Evolutionary conservation across 2,888 invertebrate species (phyloP), one percentile per base, ranked within the genome.

Genomic region (Harpalus rubripes): DNA sequence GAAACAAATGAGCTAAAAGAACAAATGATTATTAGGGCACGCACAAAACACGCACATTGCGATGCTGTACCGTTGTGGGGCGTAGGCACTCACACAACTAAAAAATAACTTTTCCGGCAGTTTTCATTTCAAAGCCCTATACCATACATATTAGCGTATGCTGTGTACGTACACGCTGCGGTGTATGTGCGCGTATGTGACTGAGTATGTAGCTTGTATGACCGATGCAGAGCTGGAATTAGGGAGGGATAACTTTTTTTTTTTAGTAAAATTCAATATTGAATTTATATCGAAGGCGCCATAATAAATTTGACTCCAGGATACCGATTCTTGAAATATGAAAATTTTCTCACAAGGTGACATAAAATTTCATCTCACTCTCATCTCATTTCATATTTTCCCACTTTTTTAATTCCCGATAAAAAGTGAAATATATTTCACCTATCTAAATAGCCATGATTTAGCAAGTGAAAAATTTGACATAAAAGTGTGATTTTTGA

Each of bases 41-140:
- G 84, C 84, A 84, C 63, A 84, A 84, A 84, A 83, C 41, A 79
- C 78, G 72, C 52, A 81, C 74, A 74, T 7, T 12, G 18, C 58
- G 59, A 32, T 3, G 41, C 26, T 76, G 80, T 16, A 41, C 18
- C 7, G 32, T 10, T 80, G 16, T 18, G 15, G 39, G 61, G 18
- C 16, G 76, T 15, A 16, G 22, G 56, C 41, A 80, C 80, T 61
- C 78, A 78, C 32, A 78, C 85, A 86, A 84, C 76, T 76, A 88
- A 88, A 87, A 88, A 88, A 88, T 88, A 89, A 88, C 88, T 89
- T 90, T 90, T 89, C 89, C 89, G 89, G 88, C 88, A 89, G 89
- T 89, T 90, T 89, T 90, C 89, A 89, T 89, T 89, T 89, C 86
- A 88, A 88, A 88, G 80, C 85, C 8, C 26, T 22, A n/a, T n/a